Evolutionary conservation across 2,888 invertebrate genomes (phyloP), one percentile per base, ranked within the genome.

Genomic region (Epinotia ramella): DNA sequence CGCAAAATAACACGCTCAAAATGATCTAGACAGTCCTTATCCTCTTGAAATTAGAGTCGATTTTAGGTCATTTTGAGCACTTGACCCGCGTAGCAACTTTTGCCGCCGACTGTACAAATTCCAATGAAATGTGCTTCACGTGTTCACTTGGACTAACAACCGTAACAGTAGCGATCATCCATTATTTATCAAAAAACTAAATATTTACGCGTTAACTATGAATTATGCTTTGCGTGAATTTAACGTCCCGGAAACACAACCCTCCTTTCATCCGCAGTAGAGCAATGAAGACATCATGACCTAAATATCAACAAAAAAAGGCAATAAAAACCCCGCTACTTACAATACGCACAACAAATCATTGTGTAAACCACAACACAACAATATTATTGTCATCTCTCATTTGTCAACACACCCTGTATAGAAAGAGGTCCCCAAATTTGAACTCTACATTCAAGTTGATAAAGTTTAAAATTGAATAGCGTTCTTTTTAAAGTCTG

Each of bases 301-400:
- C 60, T 53, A 70, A 53, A 62, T 62, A 70, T 28, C 4, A 16
- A 49, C 59, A 62, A 65, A 75, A n/a, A 75, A 53, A 75, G n/a
- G 53, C 63, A 65, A 65, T 53, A 67, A 60, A 73, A 73, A 46
- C 56, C n/a, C 4, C 44, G 20, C 57, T 1, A 6, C 49, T 20
- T 13, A 20, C 59, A 68, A 71, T 60, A 44, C 65, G 59, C 74
- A 74, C 75, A 75, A 75, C 75, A 75, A 68, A 60, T 65, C 63
- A 71, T 71, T 67, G 62, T 84, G n/a, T 53, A 53, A 81, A 80
- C 85, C 77, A 86, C 87, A 86, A 91, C 88, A 85, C 86, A 89
- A 91, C 91, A 92, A 92, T 91, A 86, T 89, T 87, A 90, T 92
- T 92, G 92, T 92, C 92, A 92, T 89, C 88, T 89, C 88, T 89